Conservation (phyloP, 2,113 vertebrate genomes). For the Tympanuchus pallidicinctus region DNA sequence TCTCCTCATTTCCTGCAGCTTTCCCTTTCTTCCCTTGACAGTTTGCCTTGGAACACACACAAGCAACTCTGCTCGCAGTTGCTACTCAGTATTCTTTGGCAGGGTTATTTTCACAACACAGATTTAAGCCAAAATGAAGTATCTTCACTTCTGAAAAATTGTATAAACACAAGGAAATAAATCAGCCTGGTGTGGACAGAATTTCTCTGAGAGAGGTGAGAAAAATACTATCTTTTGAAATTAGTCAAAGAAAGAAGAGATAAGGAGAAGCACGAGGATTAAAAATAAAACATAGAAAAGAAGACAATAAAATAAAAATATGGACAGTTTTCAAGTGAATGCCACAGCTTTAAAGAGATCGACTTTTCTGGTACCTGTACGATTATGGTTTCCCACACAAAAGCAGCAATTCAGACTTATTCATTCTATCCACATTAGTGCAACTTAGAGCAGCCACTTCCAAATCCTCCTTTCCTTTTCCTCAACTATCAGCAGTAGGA, state of each 20-base stretch:
- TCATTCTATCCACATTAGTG: background rate
- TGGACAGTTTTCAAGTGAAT: background rate
- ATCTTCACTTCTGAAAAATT: conserved; percentile 3
- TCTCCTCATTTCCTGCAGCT: background rate
- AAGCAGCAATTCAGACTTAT: background rate
- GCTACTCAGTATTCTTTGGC: conserved; percentile 1
- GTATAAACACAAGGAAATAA: background rate
- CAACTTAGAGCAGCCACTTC: background rate
- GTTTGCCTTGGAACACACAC: background rate
- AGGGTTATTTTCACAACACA: background rate
- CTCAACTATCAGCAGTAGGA: background rate
- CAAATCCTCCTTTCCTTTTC: background rate
- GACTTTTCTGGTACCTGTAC: background rate
- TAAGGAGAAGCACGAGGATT: background rate
- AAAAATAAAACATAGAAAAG: background rate
- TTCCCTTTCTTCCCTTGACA: conserved; percentile 24
- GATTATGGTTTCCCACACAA: background rate
- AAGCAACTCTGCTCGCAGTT: background rate
- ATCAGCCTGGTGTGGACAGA: background rate
- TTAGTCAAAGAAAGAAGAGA: background rate
- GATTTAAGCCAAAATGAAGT: conserved; percentile 14
- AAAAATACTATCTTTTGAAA: background rate
- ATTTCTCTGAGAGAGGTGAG: background rate
- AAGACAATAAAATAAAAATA: background rate
- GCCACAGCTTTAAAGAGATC: background rate